phyloP scores from a whole-genome alignment of 2,797 vertebrate genomes.

The Eulemur coronatus region DNA sequence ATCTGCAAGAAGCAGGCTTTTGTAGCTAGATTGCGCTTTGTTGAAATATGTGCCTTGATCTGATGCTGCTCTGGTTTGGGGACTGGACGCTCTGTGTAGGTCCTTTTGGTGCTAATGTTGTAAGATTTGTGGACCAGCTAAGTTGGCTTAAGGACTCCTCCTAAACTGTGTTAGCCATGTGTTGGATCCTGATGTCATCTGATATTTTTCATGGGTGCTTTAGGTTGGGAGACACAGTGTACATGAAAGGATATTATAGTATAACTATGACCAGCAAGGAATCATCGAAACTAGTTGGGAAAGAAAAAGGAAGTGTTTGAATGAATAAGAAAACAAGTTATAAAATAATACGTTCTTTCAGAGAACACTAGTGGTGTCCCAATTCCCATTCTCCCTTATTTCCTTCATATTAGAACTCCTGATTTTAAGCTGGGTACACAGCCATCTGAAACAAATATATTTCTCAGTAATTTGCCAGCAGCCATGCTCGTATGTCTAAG shows the following conservation, averaged over 20 bases:
- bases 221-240: background rate
- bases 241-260: background rate
- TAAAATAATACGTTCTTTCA: background rate
- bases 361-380: background rate
- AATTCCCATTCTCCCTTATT: background rate
- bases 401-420: background rate
- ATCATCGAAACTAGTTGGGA: background rate
- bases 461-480: background rate
- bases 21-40: fast-evolving
- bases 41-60: background rate
- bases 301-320: background rate
- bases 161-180: background rate
- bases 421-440: background rate
- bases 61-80: background rate
- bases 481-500: background rate
- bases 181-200: background rate
- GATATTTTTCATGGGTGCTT: background rate
- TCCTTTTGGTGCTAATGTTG: background rate
- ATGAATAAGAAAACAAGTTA: background rate
- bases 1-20: background rate
- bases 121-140: background rate
- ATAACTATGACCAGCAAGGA: background rate
- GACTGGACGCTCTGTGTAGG: background rate
- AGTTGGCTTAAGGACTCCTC: background rate
- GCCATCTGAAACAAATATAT: background rate